Evolutionary conservation across 1,140 invertebrate genomes (phyloP).

Genomic region (Riptortus pedestris): DNA sequence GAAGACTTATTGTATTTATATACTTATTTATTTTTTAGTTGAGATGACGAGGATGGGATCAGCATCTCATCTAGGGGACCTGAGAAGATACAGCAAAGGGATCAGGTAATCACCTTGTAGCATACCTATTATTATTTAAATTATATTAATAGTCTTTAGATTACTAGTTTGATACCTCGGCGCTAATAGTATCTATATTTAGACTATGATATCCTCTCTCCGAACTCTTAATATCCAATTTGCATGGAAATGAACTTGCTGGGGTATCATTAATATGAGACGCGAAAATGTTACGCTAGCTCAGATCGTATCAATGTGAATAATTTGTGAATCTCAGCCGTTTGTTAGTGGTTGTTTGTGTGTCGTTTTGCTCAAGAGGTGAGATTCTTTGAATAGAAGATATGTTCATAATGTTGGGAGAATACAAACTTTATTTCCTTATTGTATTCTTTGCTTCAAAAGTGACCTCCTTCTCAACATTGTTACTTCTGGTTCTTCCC

Average conservation of each 20-base stretch:
- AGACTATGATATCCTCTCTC: background rate
- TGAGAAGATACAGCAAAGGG: conserved; percentile 24
- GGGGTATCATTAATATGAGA: background rate
- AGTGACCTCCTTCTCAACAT: too few species aligned
- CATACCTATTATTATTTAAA: background rate
- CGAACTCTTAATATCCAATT: background rate
- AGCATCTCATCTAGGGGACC: conserved; percentile 26
- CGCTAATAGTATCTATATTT: background rate
- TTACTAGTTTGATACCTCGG: background rate
- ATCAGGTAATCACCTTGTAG: conserved; percentile 24
- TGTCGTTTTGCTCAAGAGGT: too few species aligned
- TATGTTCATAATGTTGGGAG: too few species aligned
- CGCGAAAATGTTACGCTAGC: background rate
- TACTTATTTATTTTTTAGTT: too few species aligned
- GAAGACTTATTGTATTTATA: too few species aligned
- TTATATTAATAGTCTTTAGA: background rate
- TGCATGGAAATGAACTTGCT: background rate
- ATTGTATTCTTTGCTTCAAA: too few species aligned
- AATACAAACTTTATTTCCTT: too few species aligned
- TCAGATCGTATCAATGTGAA: too few species aligned
- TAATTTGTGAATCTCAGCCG: too few species aligned
- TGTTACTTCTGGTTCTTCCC: too few species aligned
- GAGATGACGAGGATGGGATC: conserved; percentile 31
- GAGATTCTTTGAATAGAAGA: too few species aligned
- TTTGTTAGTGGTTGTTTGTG: too few species aligned